Evolutionary conservation across 2,797 vertebrate genomes (phyloP), one percentile per base, ranked within the genome.

Genomic region (Linurgus olivaceus): DNA sequence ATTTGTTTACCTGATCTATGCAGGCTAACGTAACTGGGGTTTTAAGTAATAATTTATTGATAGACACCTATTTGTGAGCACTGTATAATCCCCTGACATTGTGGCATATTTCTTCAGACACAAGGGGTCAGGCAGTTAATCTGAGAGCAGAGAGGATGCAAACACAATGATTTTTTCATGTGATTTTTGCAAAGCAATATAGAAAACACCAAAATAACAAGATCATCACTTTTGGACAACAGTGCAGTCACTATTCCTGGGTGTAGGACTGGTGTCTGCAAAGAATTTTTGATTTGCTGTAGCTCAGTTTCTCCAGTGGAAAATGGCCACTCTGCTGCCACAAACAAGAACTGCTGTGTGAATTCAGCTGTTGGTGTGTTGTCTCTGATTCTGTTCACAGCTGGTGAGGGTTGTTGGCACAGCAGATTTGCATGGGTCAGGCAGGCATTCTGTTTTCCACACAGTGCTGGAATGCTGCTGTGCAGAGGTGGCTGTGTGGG

Each of bases 381-480:
- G 33, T 62, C 37, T 33, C 42, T 62, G 77, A 13, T 67, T 74
- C 48, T 92, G 31, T 57, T 85, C 63, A 33, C 52, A 59, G 50
- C 15, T 19, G 1, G 15, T 52, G 29, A 81, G 70, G 29, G 67
- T 31, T 91, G 48, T 45, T 90, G 84, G 86, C 80, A 79, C 0
- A 0, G 47, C 84, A 91, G 78, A 55, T 45, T 61, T 45, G 68
- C 58, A 88, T 87, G 75, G 86, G 86, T 89, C 86, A 88, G 86
- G 83, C 70, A 95, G 73, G 44, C 81, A 93, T 83, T 92, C 91
- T 93, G 75, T 70, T 94, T 93, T 84, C 72, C 74, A 38, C 81
- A 63, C 24, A 42, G 75, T 33, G 57, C 42, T 94, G 86, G 78
- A 94, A 91, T 37, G 62, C 67, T 65, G 63, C n/a, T 44, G 72